Conservation (phyloP, 2,888 invertebrate species). For the Nysson spinosus region DNA sequence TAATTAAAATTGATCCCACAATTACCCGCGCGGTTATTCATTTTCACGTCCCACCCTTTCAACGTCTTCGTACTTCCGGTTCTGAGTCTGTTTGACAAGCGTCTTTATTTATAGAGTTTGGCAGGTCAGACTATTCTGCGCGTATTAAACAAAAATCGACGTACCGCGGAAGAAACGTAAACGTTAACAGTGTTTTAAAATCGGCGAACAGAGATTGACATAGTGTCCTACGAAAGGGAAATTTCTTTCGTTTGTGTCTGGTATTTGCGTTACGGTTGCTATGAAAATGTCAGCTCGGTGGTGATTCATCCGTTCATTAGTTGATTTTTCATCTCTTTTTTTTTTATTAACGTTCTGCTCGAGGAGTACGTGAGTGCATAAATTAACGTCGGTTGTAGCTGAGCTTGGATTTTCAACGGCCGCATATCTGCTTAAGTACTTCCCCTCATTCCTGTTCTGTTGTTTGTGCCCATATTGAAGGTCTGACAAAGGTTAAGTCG, state of each 20-base stretch:
- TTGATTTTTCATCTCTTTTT: slow-evolving; percentile 45
- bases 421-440: background rate
- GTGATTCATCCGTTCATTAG: slow-evolving; percentile 64
- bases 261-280: slow-evolving; percentile 48
- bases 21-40: slow-evolving; percentile 18
- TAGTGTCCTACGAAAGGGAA: slow-evolving; percentile 35
- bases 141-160: slow-evolving; percentile 32
- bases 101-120: slow-evolving; percentile 59
- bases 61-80: slow-evolving; percentile 49
- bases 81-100: slow-evolving; percentile 61
- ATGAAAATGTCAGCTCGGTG: slow-evolving; percentile 68
- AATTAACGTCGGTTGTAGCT: background rate
- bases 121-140: slow-evolving; percentile 36
- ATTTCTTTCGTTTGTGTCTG: slow-evolving; percentile 45
- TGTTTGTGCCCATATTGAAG: slow-evolving; percentile 21
- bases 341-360: slow-evolving; percentile 44
- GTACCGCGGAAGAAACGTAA: slow-evolving; percentile 25
- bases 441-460: background rate
- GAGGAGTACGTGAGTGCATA: slow-evolving; percentile 50
- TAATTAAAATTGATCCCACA: too few species aligned
- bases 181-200: slow-evolving; percentile 13
- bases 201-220: slow-evolving; percentile 12
- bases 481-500: slow-evolving; percentile 37
- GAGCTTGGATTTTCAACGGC: slow-evolving; percentile 1
- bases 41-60: slow-evolving; percentile 48